Evolutionary conservation across 2,888 invertebrate species (phyloP).

Genomic region (Aquatica leii): DNA sequence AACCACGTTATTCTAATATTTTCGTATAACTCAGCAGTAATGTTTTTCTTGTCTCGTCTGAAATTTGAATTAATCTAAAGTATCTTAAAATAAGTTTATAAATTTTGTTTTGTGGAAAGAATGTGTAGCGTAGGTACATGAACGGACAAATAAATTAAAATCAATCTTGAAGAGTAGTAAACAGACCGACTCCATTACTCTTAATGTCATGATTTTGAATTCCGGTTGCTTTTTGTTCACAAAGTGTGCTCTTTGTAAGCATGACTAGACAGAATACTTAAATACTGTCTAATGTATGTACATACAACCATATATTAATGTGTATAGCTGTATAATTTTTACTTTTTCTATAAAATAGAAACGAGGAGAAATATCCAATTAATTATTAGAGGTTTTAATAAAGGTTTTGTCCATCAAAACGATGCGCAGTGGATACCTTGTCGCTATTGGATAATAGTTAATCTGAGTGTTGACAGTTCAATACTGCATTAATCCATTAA

Average conservation of each 20-base stretch:
- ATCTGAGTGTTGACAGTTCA: conserved; percentile 60
- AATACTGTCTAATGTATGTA: conserved; percentile 32
- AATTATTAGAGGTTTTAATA: conserved; percentile 10
- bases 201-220: conserved; percentile 37
- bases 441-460: conserved; percentile 56
- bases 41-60: too few species aligned
- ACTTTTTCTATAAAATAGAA: conserved; percentile 3
- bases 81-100: too few species aligned
- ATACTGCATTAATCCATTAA: conserved; percentile 62
- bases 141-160: conserved; percentile 33
- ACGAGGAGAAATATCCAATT: not conserved
- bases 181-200: conserved; percentile 37
- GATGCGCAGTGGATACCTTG: conserved; percentile 53
- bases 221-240: conserved; percentile 37
- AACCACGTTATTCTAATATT: too few species aligned
- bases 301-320: conserved; percentile 36
- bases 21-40: too few species aligned
- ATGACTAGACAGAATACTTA: conserved; percentile 38
- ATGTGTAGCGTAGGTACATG: not conserved
- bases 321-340: conserved; percentile 30
- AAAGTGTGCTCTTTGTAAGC: conserved; percentile 40
- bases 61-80: too few species aligned
- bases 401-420: conserved; percentile 50
- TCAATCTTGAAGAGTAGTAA: conserved; percentile 37
- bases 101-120: too few species aligned